phyloP scores from a whole-genome alignment of 2,888 invertebrate species.

The Crematogaster levior region DNA sequence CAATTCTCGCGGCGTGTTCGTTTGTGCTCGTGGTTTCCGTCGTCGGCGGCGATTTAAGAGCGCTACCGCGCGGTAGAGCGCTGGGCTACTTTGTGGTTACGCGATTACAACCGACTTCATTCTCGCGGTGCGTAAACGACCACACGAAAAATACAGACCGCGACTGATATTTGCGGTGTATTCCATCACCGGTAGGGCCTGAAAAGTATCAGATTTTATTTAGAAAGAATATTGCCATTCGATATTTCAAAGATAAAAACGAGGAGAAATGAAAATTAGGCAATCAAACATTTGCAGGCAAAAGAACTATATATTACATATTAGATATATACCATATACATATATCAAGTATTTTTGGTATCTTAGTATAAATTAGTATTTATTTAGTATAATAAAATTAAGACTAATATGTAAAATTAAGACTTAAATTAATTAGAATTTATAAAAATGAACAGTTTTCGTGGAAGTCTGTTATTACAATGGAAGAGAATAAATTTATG shows the following conservation, averaged over 20 bases:
- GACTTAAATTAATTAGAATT: background rate
- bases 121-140: conserved; percentile 56
- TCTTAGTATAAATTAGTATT: no score
- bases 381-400: no score
- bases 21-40: conserved; percentile 13
- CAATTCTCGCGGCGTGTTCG: conserved; percentile 23
- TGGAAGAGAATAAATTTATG: background rate
- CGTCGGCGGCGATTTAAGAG: conserved; percentile 42
- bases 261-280: background rate
- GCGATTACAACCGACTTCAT: conserved; percentile 72
- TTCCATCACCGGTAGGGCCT: conserved; percentile 15
- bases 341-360: background rate
- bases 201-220: conserved; percentile 32
- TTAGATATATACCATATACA: background rate
- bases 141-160: conserved; percentile 30
- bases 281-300: background rate
- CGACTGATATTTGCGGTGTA: conserved; percentile 48
- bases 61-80: conserved; percentile 65
- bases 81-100: conserved; percentile 75
- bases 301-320: background rate
- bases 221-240: background rate
- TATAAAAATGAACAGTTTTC: background rate
- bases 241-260: conserved; percentile 1
- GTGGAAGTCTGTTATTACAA: background rate
- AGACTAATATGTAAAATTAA: background rate